Percentiles rank a stretch among this genome's conserved stretches.
These are phyloP conservation scores for Parelbella ahira DNA, from an alignment of 2,888 invertebrate genomes.

Conservation along the genomic window DNA sequence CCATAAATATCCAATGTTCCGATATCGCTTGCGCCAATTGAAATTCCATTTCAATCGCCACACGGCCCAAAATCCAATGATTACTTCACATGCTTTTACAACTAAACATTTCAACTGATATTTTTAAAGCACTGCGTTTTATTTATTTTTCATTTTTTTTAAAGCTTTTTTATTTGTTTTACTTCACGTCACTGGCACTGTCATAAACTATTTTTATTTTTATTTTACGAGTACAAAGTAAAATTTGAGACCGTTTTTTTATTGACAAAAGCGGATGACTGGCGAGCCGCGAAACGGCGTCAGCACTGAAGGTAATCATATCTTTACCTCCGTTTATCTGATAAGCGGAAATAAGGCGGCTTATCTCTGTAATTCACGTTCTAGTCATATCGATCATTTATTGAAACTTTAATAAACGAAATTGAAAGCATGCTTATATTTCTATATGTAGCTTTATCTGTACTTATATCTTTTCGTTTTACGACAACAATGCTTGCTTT, in stretches of 20 bases:
- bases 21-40: slow-evolving; percentile 27
- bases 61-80: slow-evolving; percentile 3
- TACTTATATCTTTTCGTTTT: too few species aligned
- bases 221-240: not conserved
- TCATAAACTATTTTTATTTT: not conserved
- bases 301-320: slow-evolving; percentile 27
- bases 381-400: slow-evolving; percentile 18
- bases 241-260: not conserved
- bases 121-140: too few species aligned
- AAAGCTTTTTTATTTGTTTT: too few species aligned
- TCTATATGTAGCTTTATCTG: too few species aligned
- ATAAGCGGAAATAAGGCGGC: slow-evolving; percentile 8
- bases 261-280: not conserved
- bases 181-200: too few species aligned
- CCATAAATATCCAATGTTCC: slow-evolving; percentile 9
- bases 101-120: too few species aligned
- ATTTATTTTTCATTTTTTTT: too few species aligned
- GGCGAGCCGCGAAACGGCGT: not conserved
- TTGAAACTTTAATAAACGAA: slow-evolving; percentile 20
- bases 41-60: slow-evolving; percentile 32
- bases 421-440: slow-evolving; percentile 14
- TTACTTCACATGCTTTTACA: not conserved
- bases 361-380: slow-evolving; percentile 22
- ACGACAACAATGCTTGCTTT: too few species aligned
- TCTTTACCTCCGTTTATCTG: slow-evolving; percentile 19